Base-by-base conservation (phyloP, 2,888 invertebrate genomes). In the Harpalus rubripes region DNA sequence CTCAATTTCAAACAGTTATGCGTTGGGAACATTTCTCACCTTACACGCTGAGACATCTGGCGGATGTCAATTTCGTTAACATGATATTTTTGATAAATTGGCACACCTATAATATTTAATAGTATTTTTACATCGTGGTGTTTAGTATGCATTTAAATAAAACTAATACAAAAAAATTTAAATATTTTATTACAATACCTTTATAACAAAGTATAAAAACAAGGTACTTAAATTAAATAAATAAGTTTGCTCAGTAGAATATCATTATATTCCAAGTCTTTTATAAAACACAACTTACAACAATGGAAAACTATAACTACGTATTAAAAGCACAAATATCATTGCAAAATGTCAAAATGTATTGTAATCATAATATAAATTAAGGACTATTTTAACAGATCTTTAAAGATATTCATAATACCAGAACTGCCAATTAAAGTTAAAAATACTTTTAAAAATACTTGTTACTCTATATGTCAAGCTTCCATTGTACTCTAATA, bases 321-420 rank as follows among this genome's bases (percentile, higher is more conserved):
- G 39, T 68, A 74, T 68, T 41, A 68, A 15, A 68, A 68, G 41
- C 41, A 72, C 18, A 74, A 44, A 72, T 72, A 74, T 74, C 44
- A 72, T 41, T 39, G 68, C 68, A 32, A n/a, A 68, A n/a, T 39
- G n/a, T 68, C 68, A 39, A 22, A 22, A 32, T 32, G 32, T 32
- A 32, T 32, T 32, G 5, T 32, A 32, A 32, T 32, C 32, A 32
- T 32, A 32, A 32, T 56, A 56, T 6, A 56, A 32, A 32, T 32
- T 32, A 32, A 32, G 32, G 32, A 32, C 5, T 32, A 32, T 32
- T 32, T 32, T 6, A 56, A 56, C 56, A 32, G 32, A 32, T 32
- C 32, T 32, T 32, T 32, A 6, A 5, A 32, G 32, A 32, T 32
- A 32, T 32, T 32, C 32, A 32, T 32, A 32, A 32, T 32, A 32